These are phyloP conservation scores for Caranx ignobilis DNA, from an alignment of 2,113 vertebrate species.

Conservation along the genomic window DNA sequence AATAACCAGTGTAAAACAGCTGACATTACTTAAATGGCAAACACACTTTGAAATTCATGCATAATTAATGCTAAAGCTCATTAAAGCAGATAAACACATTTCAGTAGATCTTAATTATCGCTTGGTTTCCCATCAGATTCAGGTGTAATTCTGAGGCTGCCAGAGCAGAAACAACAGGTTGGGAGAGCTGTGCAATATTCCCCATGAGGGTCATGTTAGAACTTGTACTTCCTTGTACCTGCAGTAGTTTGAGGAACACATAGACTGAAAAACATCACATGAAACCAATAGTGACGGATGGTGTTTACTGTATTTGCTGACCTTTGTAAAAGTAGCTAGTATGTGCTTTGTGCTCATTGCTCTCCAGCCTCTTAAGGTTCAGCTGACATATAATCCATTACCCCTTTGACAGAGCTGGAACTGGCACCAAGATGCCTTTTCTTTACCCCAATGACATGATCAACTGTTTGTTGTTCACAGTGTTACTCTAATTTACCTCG, in stretches of 20 bases:
- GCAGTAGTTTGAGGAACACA: slow-evolving; percentile 5
- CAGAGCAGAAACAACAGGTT: slow-evolving; percentile 6
- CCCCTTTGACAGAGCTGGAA: slow-evolving; percentile 6
- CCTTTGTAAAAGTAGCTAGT: neutral
- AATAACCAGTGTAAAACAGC: slow-evolving; percentile 45
- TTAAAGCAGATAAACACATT: slow-evolving; percentile 55
- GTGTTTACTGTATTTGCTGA: neutral
- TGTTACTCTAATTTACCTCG: neutral
- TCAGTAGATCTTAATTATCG: slow-evolving; percentile 26
- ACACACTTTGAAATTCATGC: slow-evolving; percentile 36
- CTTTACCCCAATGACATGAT: neutral
- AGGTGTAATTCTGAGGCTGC: slow-evolving; percentile 20
- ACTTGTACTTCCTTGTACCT: neutral
- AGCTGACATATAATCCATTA: slow-evolving; percentile 33
- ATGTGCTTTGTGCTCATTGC: neutral
- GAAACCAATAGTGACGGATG: neutral
- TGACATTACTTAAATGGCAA: slow-evolving; percentile 49
- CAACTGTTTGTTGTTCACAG: slow-evolving; percentile 1
- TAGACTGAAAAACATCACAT: neutral
- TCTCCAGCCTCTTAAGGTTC: neutral
- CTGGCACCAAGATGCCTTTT: neutral
- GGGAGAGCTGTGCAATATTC: neutral
- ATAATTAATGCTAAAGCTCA: slow-evolving; percentile 46
- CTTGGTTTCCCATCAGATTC: slow-evolving; percentile 33
- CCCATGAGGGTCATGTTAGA: neutral